Conservation (phyloP, 2,113 vertebrate species). For the Steatornis caripensis region DNA sequence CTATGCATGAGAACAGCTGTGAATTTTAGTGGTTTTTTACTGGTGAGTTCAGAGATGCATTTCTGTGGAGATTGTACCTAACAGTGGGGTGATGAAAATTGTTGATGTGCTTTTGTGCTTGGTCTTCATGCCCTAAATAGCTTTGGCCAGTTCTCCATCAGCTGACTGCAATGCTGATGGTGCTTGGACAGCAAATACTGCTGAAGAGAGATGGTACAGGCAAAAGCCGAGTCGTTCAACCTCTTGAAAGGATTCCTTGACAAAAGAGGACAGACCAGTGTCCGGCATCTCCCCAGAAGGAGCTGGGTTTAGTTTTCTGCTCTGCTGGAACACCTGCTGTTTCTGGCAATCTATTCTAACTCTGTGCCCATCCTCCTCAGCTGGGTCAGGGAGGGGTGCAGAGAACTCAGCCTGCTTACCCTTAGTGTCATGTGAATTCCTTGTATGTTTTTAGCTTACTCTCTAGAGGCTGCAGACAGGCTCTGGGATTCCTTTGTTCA, state of each 20-base stretch:
- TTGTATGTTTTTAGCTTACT: background rate
- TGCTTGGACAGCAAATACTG: background rate
- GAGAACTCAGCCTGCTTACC: background rate
- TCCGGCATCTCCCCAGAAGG: background rate
- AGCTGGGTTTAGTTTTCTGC: background rate
- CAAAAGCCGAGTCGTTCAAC: background rate
- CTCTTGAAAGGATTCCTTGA: background rate
- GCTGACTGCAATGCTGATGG: background rate
- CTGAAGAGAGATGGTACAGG: background rate
- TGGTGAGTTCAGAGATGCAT: background rate
- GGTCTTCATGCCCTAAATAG: background rate
- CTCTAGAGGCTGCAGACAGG: background rate
- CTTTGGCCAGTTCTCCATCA: background rate
- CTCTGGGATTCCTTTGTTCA: background rate
- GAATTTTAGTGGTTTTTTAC: background rate
- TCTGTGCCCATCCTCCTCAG: fast-evolving
- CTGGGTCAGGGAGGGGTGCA: background rate
- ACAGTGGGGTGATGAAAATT: background rate
- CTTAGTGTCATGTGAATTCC: background rate
- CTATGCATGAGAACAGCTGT: background rate
- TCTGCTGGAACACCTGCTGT: background rate
- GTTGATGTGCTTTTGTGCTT: background rate
- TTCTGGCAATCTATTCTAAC: background rate
- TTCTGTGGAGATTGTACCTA: background rate
- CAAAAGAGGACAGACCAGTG: background rate